Conservation (phyloP, 1,140 invertebrate species). For the Triops cancriformis region DNA sequence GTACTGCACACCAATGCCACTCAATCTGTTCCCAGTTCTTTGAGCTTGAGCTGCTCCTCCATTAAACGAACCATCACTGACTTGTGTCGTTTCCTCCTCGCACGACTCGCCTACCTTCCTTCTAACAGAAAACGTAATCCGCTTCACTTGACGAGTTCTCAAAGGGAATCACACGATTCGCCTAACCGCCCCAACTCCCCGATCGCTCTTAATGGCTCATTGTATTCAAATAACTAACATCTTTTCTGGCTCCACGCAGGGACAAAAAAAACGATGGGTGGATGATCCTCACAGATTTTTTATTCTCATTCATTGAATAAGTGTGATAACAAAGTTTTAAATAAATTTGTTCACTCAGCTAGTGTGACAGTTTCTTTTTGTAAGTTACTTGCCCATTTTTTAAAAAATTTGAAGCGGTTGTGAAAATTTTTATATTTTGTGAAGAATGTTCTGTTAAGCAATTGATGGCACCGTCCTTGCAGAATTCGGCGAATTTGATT, state of each 20-base stretch:
- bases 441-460: too few species aligned
- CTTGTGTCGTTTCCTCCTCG: neutral
- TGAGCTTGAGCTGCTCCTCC: neutral
- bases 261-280: too few species aligned
- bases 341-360: too few species aligned
- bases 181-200: neutral
- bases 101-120: neutral
- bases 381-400: too few species aligned
- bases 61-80: conserved; percentile 6
- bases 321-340: too few species aligned
- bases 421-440: too few species aligned
- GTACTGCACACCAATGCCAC: neutral
- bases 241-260: neutral
- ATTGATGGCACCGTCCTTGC: too few species aligned
- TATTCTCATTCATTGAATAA: too few species aligned
- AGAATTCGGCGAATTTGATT: too few species aligned
- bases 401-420: too few species aligned
- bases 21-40: conserved; percentile 9
- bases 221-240: neutral
- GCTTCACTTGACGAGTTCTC: neutral
- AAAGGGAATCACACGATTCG: conserved; percentile 2
- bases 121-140: neutral
- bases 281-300: too few species aligned
- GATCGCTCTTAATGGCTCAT: neutral
- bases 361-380: too few species aligned